Conservation (phyloP, 2,113 vertebrate species). For the Tiliqua scincoides region DNA sequence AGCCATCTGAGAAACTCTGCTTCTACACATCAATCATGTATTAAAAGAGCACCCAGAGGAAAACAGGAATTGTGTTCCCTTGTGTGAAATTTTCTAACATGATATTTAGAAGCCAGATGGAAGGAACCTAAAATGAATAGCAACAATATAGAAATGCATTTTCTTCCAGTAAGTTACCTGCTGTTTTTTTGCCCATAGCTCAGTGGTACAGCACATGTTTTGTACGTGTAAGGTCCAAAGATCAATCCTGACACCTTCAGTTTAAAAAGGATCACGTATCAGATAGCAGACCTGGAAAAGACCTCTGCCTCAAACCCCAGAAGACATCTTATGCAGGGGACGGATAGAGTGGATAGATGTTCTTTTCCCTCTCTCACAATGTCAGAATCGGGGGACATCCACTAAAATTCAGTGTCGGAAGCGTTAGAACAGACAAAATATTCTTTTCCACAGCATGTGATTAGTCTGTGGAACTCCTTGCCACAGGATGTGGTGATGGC, state of each 20-base stretch:
- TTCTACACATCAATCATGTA: not conserved
- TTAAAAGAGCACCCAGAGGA: not conserved
- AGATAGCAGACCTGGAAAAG: not conserved
- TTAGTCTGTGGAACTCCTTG: no score
- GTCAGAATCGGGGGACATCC: no score
- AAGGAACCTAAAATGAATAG: not conserved
- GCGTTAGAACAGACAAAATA: no score
- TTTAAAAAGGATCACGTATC: not conserved
- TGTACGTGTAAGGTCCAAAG: not conserved
- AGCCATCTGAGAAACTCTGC: not conserved
- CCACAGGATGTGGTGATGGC: no score
- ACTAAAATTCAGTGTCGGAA: no score
- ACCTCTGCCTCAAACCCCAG: no score
- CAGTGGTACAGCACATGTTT: not conserved
- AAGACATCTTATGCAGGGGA: no score
- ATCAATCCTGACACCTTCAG: not conserved
- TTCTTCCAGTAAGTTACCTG: not conserved
- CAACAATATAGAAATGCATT: not conserved
- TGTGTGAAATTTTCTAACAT: slow-evolving; percentile 2
- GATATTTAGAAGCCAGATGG: not conserved
- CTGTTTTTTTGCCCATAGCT: not conserved
- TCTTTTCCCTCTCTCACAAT: no score
- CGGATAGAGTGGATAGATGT: no score
- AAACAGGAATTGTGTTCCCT: not conserved
- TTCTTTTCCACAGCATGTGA: no score